A percentile compares a stretch with the other conserved stretches of the same genome.
Conservation (phyloP, 2,113 vertebrate genomes). For the Phrynosoma blainvillii region DNA sequence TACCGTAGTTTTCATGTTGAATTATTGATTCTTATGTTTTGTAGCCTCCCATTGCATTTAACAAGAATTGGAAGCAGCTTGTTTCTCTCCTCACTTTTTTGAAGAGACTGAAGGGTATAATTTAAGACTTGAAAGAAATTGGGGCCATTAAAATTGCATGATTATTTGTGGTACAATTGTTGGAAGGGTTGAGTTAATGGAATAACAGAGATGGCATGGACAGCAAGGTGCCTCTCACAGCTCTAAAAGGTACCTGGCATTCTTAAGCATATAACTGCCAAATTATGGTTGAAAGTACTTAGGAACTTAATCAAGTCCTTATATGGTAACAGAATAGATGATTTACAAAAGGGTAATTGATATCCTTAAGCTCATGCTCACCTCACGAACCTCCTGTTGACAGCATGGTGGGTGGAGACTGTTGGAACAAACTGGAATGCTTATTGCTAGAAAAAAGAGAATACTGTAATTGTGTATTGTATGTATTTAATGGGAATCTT, state of each 20-base stretch:
- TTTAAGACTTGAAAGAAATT: neutral
- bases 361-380: neutral
- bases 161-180: neutral
- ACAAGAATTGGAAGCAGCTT: neutral
- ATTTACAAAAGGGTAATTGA: slow-evolving; percentile 11
- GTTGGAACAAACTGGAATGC: neutral
- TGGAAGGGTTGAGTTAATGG: neutral
- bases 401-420: neutral
- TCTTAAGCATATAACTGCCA: neutral
- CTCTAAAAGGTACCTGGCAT: neutral
- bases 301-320: neutral
- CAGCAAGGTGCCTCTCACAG: neutral
- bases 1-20: neutral
- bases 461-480: neutral
- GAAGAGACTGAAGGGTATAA: neutral
- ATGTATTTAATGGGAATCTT: neutral
- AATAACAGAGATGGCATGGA: neutral
- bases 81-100: neutral
- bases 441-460: neutral
- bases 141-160: neutral
- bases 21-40: slow-evolving; percentile 25
- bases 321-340: neutral
- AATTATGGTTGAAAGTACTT: neutral
- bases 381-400: neutral
- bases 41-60: neutral